Percentiles rank a stretch among this genome's conserved stretches.
Conservation (phyloP, 2,888 invertebrate genomes). For the Aleiodes leptofemur region DNA sequence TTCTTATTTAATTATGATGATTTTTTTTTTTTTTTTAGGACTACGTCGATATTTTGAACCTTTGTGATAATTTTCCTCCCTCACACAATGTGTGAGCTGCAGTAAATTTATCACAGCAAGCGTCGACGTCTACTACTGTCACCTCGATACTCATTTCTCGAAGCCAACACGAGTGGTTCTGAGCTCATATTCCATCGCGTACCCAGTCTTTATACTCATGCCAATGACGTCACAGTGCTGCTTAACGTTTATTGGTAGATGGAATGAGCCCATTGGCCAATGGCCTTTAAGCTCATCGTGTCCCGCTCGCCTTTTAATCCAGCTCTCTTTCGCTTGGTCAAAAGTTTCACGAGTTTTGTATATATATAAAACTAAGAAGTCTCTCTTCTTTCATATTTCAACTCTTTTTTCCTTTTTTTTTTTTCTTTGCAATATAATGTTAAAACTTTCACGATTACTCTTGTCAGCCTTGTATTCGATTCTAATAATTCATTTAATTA, state of each 20-base stretch:
- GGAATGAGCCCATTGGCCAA: too few species aligned
- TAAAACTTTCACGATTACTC: too few species aligned
- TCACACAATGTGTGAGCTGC: conserved; percentile 26
- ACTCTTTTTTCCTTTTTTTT: too few species aligned
- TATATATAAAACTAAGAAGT: too few species aligned
- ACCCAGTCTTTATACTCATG: conserved; percentile 63
- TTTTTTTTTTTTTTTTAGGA: background rate
- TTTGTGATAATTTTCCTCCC: conserved; percentile 20
- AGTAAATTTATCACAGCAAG: conserved; percentile 36
- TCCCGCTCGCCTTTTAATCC: too few species aligned
- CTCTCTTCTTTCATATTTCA: too few species aligned
- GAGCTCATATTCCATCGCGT: conserved; percentile 62
- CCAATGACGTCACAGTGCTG: conserved; percentile 65
- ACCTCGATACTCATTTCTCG: conserved; percentile 55
- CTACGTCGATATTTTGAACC: conserved; percentile 29
- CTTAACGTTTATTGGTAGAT: conserved; percentile 62
- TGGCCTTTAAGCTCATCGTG: too few species aligned
- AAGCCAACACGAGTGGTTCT: conserved; percentile 60
- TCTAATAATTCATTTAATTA: conserved; percentile 8
- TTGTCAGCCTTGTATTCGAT: conserved; percentile 1
- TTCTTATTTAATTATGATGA: background rate
- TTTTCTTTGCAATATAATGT: too few species aligned
- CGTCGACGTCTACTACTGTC: conserved; percentile 45
- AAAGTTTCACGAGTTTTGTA: too few species aligned
- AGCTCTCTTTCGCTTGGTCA: too few species aligned